A percentile compares a stretch with the other conserved stretches of the same genome.
Evolutionary conservation across 2,888 invertebrate species (phyloP).

Genomic region (Metopia argyrocephala): DNA sequence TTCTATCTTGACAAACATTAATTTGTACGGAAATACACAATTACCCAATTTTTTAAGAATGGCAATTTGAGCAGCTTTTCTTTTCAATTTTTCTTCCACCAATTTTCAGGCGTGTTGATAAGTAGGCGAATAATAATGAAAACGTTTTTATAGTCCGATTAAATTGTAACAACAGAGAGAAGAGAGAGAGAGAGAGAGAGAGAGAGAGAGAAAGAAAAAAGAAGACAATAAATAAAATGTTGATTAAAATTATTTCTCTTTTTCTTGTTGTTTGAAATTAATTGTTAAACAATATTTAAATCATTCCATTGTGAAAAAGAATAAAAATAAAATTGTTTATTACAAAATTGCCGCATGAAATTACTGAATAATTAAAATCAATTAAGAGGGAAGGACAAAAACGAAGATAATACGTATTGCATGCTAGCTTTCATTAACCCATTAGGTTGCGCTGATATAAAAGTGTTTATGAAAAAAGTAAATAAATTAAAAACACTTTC

Average conservation of each 20-base stretch:
- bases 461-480: no score
- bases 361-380: slow-evolving; percentile 56
- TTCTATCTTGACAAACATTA: slow-evolving; percentile 63
- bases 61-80: slow-evolving; percentile 13
- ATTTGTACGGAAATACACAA: slow-evolving; percentile 63
- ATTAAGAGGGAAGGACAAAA: slow-evolving; percentile 48
- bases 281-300: slow-evolving; percentile 27
- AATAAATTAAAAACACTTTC: no score
- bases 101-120: slow-evolving; percentile 20
- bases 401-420: no score
- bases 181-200: neutral
- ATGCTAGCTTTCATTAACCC: no score
- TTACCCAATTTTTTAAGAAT: slow-evolving; percentile 60
- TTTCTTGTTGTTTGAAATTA: slow-evolving; percentile 48
- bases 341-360: slow-evolving; percentile 4
- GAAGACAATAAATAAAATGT: slow-evolving; percentile 2
- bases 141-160: slow-evolving; percentile 54
- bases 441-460: no score
- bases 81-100: neutral
- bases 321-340: slow-evolving; percentile 7
- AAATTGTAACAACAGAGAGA: neutral
- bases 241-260: slow-evolving; percentile 43
- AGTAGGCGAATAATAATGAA: slow-evolving; percentile 51
- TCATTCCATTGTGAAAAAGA: slow-evolving; percentile 20
- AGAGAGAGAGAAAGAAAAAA: neutral